phyloP scores from a whole-genome alignment of 2,888 invertebrate genomes.

The Malthinus flaveolus region DNA sequence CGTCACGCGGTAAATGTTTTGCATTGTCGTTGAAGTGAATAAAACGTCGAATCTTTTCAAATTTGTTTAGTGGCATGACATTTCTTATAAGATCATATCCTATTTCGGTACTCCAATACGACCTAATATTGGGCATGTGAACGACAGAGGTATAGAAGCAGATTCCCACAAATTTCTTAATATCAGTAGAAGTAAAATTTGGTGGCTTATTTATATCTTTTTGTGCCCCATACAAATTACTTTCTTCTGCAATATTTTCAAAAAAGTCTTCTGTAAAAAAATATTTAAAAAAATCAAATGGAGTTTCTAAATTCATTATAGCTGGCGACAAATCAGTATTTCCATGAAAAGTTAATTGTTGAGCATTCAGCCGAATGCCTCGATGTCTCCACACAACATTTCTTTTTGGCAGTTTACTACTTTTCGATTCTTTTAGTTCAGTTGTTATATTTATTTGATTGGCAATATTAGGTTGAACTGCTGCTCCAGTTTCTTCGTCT shows the following conservation, averaged over 20 bases:
- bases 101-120: slow-evolving; percentile 24
- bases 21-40: slow-evolving; percentile 34
- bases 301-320: background rate
- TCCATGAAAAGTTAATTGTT: too few species aligned
- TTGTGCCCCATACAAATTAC: background rate
- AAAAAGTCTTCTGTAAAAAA: background rate
- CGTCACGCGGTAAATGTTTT: background rate
- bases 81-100: slow-evolving; percentile 22
- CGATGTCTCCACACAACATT: too few species aligned
- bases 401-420: too few species aligned
- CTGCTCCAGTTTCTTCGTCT: too few species aligned
- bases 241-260: background rate
- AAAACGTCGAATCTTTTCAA: slow-evolving; percentile 27
- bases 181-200: slow-evolving; percentile 3
- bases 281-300: background rate
- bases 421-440: too few species aligned
- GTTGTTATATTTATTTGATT: too few species aligned
- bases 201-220: background rate
- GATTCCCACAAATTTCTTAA: slow-evolving; percentile 21
- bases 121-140: slow-evolving; percentile 9
- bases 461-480: too few species aligned
- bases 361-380: too few species aligned
- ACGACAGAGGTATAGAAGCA: slow-evolving; percentile 27
- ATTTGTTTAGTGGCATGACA: slow-evolving; percentile 26
- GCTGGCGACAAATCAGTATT: background rate